A percentile compares a stretch with the other conserved stretches of the same genome.
Conservation (phyloP, 2,797 vertebrate genomes). For the Macrochelys suwanniensis region DNA sequence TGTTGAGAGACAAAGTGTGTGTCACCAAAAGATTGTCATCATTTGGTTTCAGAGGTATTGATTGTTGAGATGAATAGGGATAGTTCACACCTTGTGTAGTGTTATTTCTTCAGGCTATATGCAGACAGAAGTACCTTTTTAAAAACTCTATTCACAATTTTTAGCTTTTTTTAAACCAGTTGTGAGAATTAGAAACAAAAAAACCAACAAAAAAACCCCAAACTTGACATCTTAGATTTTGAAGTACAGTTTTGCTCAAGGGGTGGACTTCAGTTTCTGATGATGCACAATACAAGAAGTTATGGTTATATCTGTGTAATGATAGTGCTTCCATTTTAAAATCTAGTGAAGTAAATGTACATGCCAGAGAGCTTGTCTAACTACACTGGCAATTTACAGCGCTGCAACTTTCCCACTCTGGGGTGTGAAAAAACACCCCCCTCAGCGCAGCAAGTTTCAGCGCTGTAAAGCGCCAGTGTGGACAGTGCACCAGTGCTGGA, state of each 20-base stretch:
- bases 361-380: not conserved
- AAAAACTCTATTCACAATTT: not conserved
- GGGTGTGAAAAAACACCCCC: no score
- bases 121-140: not conserved
- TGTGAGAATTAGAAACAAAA: not conserved
- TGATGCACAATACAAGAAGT: not conserved
- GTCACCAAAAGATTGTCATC: not conserved
- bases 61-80: not conserved
- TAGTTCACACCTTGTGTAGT: not conserved
- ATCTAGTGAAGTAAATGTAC: conserved; percentile 1
- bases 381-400: no score
- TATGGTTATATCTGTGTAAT: not conserved
- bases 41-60: conserved; percentile 7
- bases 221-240: not conserved
- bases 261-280: not conserved
- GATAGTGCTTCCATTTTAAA: not conserved
- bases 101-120: not conserved
- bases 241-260: not conserved
- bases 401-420: no score
- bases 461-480: no score
- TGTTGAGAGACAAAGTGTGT: not conserved
- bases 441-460: no score
- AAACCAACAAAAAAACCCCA: not conserved
- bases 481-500: no score
- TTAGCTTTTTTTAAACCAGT: not conserved